Conservation (phyloP, 2,797 vertebrate genomes). For the Hemibagrus guttatus region DNA sequence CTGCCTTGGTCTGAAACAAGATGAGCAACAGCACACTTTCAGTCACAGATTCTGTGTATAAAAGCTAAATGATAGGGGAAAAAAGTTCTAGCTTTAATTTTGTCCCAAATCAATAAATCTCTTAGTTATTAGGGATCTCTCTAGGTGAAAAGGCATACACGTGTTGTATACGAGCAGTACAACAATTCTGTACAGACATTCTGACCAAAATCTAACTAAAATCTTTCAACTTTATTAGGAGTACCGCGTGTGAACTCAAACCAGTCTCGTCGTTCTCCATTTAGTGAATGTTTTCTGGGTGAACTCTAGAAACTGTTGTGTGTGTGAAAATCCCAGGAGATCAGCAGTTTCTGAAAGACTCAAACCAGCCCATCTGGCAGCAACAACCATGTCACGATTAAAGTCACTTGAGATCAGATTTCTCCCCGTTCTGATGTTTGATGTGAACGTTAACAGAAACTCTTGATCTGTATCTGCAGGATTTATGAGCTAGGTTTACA, state of each 20-base stretch:
- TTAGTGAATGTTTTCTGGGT: too few relatives aligned
- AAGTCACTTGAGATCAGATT: neutral
- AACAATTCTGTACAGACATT: neutral
- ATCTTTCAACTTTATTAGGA: neutral
- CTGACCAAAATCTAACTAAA: neutral
- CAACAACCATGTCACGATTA: neutral
- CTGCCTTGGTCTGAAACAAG: slow-evolving; percentile 76
- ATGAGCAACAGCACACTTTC: neutral
- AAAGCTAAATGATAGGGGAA: neutral
- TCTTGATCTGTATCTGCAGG: neutral
- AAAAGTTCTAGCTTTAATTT: neutral
- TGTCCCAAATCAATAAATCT: neutral
- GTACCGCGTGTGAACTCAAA: too few relatives aligned
- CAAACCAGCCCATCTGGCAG: neutral
- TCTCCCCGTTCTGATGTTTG: neutral
- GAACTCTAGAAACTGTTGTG: too few relatives aligned
- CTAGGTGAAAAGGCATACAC: neutral
- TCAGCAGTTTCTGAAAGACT: too few relatives aligned
- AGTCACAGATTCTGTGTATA: neutral
- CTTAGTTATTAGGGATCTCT: neutral
- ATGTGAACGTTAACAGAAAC: neutral
- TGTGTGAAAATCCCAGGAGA: neutral
- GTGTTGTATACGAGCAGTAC: neutral
- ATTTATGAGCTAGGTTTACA: neutral
- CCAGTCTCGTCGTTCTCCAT: too few relatives aligned